These are phyloP conservation scores for Halcyon senegalensis DNA, from an alignment of 2,113 vertebrate genomes.

Conservation along the genomic window DNA sequence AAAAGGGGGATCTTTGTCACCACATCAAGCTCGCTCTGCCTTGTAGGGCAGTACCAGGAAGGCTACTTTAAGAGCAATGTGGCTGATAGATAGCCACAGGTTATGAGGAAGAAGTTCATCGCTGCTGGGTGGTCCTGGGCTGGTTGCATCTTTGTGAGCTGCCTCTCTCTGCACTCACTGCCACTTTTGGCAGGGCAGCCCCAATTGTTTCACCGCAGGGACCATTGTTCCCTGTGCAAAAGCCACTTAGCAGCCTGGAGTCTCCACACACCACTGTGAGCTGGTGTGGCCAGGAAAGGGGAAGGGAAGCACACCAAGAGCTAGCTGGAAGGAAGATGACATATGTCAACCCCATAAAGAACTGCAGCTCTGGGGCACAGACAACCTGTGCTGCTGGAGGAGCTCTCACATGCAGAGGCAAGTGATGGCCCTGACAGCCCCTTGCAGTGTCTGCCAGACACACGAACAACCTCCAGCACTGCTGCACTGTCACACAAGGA, in stretches of 20 bases:
- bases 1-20: neutral
- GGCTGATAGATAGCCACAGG: neutral
- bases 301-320: neutral
- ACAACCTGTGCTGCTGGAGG: neutral
- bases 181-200: neutral
- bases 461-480: neutral
- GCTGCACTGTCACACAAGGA: neutral
- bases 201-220: neutral
- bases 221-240: neutral
- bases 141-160: neutral
- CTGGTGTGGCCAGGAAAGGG: neutral
- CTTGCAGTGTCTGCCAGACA: rapidly evolving
- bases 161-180: neutral
- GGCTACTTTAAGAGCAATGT: neutral
- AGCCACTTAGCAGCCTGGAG: neutral
- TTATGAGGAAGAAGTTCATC: neutral
- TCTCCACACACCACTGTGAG: rapidly evolving
- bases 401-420: rapidly evolving
- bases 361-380: rapidly evolving
- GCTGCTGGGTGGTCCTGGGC: too few species aligned
- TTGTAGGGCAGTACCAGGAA: neutral
- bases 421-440: neutral
- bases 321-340: neutral
- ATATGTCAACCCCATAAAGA: neutral
- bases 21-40: neutral